Evolutionary conservation across 2,113 vertebrate genomes (phyloP).

Genomic region (Corythaeola cristata): DNA sequence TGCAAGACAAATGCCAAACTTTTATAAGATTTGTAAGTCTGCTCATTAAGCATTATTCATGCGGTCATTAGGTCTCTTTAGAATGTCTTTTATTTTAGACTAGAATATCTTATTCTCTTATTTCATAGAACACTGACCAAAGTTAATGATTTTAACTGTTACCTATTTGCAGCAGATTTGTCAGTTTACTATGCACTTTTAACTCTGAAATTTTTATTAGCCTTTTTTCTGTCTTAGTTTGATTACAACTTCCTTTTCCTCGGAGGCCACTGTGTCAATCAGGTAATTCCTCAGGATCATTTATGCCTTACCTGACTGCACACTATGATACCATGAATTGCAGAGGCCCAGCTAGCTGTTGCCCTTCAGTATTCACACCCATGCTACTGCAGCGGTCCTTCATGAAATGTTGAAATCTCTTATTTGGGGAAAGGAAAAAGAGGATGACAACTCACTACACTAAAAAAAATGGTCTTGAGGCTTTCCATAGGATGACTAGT

Average conservation of each 20-base stretch:
- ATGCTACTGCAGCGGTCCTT: background rate
- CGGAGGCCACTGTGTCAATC: background rate
- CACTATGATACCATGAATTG: too few relatives aligned
- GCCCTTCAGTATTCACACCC: background rate
- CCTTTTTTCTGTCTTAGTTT: background rate
- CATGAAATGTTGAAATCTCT: background rate
- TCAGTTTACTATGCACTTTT: accelerated
- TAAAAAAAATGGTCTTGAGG: background rate
- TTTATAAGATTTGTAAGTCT: background rate
- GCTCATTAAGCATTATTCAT: background rate
- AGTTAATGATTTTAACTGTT: background rate
- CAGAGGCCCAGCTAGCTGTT: background rate
- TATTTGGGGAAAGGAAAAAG: background rate
- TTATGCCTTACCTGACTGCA: background rate
- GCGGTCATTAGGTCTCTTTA: background rate
- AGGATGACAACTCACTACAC: background rate
- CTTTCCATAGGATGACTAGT: background rate
- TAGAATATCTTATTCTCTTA: background rate
- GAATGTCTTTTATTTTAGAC: background rate
- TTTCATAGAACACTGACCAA: background rate
- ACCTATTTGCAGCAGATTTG: background rate
- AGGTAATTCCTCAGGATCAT: background rate
- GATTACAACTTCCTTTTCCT: background rate
- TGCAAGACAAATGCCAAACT: background rate
- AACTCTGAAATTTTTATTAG: background rate